Evolutionary conservation across 2,113 vertebrate species (phyloP), one percentile per base, ranked within the genome.

Genomic region (Tragelaphus scriptus): DNA sequence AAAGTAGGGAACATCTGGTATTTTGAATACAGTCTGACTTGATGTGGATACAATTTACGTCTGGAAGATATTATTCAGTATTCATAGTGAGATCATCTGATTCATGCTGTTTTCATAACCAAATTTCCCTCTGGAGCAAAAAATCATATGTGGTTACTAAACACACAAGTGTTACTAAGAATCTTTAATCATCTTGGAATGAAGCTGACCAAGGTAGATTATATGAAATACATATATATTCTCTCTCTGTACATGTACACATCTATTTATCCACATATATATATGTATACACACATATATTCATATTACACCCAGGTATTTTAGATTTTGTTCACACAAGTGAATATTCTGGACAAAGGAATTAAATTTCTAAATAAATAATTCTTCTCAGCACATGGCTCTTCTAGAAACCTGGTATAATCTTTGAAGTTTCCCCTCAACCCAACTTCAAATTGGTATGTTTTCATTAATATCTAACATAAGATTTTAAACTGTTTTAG

Each of bases 71-170:
- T 98, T 98, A 95, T 53, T 96, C 61, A 97, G 88, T 88, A 86
- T 91, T 95, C 90, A 96, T 87, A 97, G 9, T 98, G 98, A 98
- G 95, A 97, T 98, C 90, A 98, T 98, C 55, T 2, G 0, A 14
- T 95, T 96, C 91, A 84, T 3, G 11, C 88, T 98, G 93, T 97
- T 98, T 98, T 98, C 94, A 98, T 95, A 96, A 98, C 91, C 85
- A 97, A 97, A 77, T 44, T 96, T 95, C 87, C 82, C 93, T 98
- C 77, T 91, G 96, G 87, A 85, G 88, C 85, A 97, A 98, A 97
- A 89, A 98, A 86, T 96, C 98, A 90, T 96, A 98, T 98, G 94
- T 90, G 81, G 77, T 97, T 98, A 98, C 95, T 97, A 98, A 98
- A 96, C 75, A 97, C 96, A 56, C 51, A 85, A 97, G 49, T 96